A percentile compares a stretch with the other conserved stretches of the same genome.
These are phyloP conservation scores for Chelonus formosanus DNA, from an alignment of 2,888 invertebrate species.

Conservation along the genomic window DNA sequence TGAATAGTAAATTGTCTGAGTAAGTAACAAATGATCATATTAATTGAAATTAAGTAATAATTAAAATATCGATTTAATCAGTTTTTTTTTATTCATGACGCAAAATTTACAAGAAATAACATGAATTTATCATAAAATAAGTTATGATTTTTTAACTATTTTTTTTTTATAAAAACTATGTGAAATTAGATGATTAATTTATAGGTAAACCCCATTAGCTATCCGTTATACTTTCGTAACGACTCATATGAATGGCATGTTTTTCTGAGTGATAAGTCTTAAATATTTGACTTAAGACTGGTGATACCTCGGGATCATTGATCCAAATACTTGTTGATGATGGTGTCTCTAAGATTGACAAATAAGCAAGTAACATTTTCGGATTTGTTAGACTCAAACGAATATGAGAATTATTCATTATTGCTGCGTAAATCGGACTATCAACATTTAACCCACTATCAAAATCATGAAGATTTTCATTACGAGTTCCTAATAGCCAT, in stretches of 20 bases:
- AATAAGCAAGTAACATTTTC: constrained; percentile 73
- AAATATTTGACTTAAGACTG: constrained; percentile 73
- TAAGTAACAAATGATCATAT: no score
- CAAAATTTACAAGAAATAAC: no score
- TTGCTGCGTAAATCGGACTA: constrained; percentile 72
- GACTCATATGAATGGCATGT: constrained; percentile 69
- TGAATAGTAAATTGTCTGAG: no score
- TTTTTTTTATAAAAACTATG: constrained; percentile 28
- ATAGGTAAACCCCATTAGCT: no score
- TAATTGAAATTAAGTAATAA: no score
- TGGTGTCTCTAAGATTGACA: constrained; percentile 74
- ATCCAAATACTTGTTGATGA: constrained; percentile 72
- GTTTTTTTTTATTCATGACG: no score
- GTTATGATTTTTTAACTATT: no score
- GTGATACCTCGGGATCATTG: constrained; percentile 74
- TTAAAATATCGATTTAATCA: no score
- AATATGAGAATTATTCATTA: constrained; percentile 72
- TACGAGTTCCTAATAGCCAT: constrained; percentile 72
- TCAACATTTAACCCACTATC: constrained; percentile 71
- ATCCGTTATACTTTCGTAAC: constrained; percentile 40
- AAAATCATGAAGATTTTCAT: constrained; percentile 67
- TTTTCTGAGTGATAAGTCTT: constrained; percentile 73
- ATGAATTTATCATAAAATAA: no score
- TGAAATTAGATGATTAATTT: constrained; percentile 31
- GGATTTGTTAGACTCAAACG: constrained; percentile 74